A percentile compares a stretch with the other conserved stretches of the same genome.
Conservation (phyloP, 2,888 invertebrate genomes). For the Heteromyza rotundicornis region DNA sequence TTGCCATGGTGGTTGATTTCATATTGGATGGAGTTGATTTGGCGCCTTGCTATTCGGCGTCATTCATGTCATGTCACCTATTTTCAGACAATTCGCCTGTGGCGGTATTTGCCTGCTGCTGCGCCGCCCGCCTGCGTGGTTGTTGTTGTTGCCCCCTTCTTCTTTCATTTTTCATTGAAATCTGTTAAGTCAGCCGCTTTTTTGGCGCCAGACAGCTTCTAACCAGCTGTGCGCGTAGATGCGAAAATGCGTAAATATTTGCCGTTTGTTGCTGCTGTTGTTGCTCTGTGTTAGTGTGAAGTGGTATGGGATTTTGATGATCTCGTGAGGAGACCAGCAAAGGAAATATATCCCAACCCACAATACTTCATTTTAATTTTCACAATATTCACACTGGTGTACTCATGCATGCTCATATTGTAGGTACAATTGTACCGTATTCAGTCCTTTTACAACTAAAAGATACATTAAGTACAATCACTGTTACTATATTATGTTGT, state of each 20-base stretch:
- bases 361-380: conserved; percentile 49
- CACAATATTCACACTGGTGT: too few species aligned
- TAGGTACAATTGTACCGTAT: too few species aligned
- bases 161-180: conserved; percentile 38
- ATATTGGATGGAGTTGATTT: conserved; percentile 38
- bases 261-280: background rate
- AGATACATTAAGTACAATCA: too few species aligned
- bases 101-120: conserved; percentile 23
- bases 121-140: conserved; percentile 18
- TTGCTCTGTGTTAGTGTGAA: background rate
- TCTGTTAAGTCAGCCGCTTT: conserved; percentile 57
- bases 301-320: conserved; percentile 12
- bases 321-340: too few species aligned
- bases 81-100: conserved; percentile 37
- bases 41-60: conserved; percentile 47
- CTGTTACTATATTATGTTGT: too few species aligned
- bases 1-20: background rate
- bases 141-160: background rate
- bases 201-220: conserved; percentile 58
- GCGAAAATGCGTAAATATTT: conserved; percentile 32
- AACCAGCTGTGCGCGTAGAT: conserved; percentile 52
- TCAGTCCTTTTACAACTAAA: too few species aligned
- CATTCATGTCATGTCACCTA: conserved; percentile 46
- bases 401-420: too few species aligned
- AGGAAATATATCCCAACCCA: conserved; percentile 35